A percentile compares a stretch with the other conserved stretches of the same genome.
Conservation (phyloP, 2,797 vertebrate species). For the Mormyrus hasselquistii region DNA sequence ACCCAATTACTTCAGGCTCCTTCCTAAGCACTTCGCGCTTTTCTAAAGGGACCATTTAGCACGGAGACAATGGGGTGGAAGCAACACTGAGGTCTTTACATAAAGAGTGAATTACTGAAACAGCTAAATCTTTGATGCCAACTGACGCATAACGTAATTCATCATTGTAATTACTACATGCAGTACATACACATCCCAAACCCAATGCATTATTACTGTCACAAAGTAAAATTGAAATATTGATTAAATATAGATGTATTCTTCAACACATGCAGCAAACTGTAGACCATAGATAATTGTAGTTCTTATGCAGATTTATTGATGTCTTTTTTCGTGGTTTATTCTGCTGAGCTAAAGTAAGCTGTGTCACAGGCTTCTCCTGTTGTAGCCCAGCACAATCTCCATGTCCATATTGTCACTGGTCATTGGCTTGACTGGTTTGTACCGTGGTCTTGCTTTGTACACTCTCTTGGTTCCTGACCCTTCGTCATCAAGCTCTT, state of each 20-base stretch:
- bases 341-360: neutral
- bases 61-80: constrained; percentile 15
- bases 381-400: constrained; percentile 18
- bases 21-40: constrained; percentile 19
- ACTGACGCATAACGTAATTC: constrained; percentile 1
- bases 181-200: neutral
- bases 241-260: neutral
- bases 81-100: constrained; percentile 15
- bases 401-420: constrained; percentile 19
- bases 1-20: constrained; percentile 31
- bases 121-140: constrained; percentile 16
- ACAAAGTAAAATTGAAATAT: neutral
- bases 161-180: neutral
- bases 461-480: constrained; percentile 25
- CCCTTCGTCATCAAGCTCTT: constrained; percentile 42
- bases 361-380: constrained; percentile 2
- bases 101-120: constrained; percentile 1
- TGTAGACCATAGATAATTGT: neutral
- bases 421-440: constrained; percentile 31
- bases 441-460: constrained; percentile 35
- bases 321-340: neutral
- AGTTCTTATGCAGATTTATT: neutral
- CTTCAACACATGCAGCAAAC: neutral
- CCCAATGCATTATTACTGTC: neutral
- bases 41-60: constrained; percentile 26